These are phyloP conservation scores for Pogonus chalceus DNA, from an alignment of 1,140 invertebrate species.

Conservation along the genomic window DNA sequence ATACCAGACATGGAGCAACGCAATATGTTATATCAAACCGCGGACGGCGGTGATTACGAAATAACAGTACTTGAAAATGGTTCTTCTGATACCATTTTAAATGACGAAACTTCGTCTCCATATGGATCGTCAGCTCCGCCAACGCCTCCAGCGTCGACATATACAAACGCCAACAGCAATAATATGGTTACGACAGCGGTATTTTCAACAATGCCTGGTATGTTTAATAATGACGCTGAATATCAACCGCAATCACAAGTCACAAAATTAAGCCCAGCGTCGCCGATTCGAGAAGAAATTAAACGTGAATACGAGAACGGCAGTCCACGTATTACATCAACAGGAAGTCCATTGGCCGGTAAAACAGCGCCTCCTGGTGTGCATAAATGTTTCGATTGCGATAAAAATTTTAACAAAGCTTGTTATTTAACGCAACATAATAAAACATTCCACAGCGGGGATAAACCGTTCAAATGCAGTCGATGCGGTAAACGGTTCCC, in stretches of 20 bases:
- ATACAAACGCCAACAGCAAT: slow-evolving; percentile 22
- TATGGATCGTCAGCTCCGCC: slow-evolving; percentile 11
- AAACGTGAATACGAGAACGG: slow-evolving; percentile 27
- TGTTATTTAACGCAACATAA: slow-evolving; percentile 85
- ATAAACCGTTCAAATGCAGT: slow-evolving; percentile 74
- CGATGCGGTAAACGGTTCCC: slow-evolving; percentile 77
- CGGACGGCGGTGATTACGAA: slow-evolving; percentile 16
- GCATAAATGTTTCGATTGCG: slow-evolving; percentile 70
- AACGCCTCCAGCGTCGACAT: no score
- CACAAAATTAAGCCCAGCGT: slow-evolving; percentile 18
- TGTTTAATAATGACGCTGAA: slow-evolving; percentile 9
- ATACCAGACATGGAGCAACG: background rate
- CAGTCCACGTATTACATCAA: slow-evolving; percentile 24
- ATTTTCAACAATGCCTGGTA: background rate
- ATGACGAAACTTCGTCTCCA: slow-evolving; percentile 12
- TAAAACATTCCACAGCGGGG: slow-evolving; percentile 77
- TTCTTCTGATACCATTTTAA: background rate
- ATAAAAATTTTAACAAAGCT: slow-evolving; percentile 74
- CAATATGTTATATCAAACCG: background rate
- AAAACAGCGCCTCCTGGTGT: slow-evolving; percentile 36
- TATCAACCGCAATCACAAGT: slow-evolving; percentile 17
- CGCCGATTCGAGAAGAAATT: slow-evolving; percentile 25
- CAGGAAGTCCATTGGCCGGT: slow-evolving; percentile 23
- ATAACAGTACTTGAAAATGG: slow-evolving; percentile 15
- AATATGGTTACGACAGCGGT: slow-evolving; percentile 7